Percentiles rank a stretch among this genome's conserved stretches.
These are phyloP conservation scores for Zaprionus nigranus DNA, from an alignment of 1,140 invertebrate species.

Conservation along the genomic window DNA sequence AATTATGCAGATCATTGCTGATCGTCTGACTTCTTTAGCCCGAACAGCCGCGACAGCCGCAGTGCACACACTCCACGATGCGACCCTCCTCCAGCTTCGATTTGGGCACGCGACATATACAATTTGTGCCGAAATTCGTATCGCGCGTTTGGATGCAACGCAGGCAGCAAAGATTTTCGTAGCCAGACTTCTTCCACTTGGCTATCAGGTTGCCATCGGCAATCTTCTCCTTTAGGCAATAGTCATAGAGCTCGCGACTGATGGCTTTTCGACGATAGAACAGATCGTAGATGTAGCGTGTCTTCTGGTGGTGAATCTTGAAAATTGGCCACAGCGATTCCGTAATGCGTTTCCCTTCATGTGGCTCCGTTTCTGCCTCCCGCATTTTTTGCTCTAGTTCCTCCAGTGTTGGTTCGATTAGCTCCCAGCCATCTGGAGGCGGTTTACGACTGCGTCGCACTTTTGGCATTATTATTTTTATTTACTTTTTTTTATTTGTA, in stretches of 20 bases:
- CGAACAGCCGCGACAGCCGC: conserved; percentile 98
- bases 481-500: neutral
- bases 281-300: conserved; percentile 98
- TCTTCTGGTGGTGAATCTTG: conserved; percentile 99
- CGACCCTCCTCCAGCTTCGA: conserved; percentile 98
- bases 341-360: conserved; percentile 99
- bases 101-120: conserved; percentile 99
- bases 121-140: conserved; percentile 99
- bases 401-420: conserved; percentile 99
- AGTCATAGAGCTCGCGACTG: conserved; percentile 98
- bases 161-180: conserved; percentile 99
- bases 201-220: conserved; percentile 99
- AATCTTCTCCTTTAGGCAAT: conserved; percentile 98
- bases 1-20: neutral
- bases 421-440: conserved; percentile 99
- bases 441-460: conserved; percentile 95
- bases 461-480: conserved; percentile 92
- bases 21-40: conserved; percentile 85
- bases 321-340: conserved; percentile 99
- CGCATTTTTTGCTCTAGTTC: conserved; percentile 99
- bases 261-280: conserved; percentile 99
- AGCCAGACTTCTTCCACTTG: conserved; percentile 99
- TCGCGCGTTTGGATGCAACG: conserved; percentile 99
- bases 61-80: conserved; percentile 98
- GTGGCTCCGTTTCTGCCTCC: conserved; percentile 99